Evolutionary conservation across 2,888 invertebrate species (phyloP).

Genomic region (Mythimna ferrago): DNA sequence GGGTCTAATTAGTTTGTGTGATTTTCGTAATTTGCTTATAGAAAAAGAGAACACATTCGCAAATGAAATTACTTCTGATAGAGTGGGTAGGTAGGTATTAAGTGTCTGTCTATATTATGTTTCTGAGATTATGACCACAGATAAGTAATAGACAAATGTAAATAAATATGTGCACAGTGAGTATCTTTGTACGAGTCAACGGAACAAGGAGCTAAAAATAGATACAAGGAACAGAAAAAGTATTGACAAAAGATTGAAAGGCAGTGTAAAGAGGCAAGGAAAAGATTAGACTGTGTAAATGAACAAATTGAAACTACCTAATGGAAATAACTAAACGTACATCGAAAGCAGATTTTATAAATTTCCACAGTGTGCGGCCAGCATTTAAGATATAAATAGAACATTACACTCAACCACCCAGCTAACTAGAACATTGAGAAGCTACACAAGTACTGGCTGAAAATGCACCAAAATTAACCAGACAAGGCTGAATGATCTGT

Average conservation of each 20-base stretch:
- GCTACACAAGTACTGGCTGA: slow-evolving; percentile 64
- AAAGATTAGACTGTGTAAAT: slow-evolving; percentile 35
- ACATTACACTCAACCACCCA: slow-evolving; percentile 78
- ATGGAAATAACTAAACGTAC: slow-evolving; percentile 54
- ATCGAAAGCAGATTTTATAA: slow-evolving; percentile 65
- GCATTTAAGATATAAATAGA: slow-evolving; percentile 86
- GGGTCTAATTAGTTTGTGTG: rapidly evolving
- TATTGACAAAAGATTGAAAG: slow-evolving; percentile 33
- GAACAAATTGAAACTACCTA: slow-evolving; percentile 44
- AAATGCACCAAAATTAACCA: slow-evolving; percentile 70
- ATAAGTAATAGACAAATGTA: slow-evolving; percentile 49
- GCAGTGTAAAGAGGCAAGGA: slow-evolving; percentile 46
- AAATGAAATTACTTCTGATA: slow-evolving; percentile 30
- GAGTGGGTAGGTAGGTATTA: slow-evolving; percentile 12
- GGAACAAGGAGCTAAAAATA: slow-evolving; percentile 56
- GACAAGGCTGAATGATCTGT: slow-evolving; percentile 67
- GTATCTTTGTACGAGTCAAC: slow-evolving; percentile 26
- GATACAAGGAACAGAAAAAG: slow-evolving; percentile 39
- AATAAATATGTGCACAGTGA: slow-evolving; percentile 45
- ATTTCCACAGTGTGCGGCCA: slow-evolving; percentile 72
- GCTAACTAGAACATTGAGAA: slow-evolving; percentile 76
- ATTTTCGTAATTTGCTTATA: slow-evolving; percentile 5
- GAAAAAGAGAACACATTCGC: background rate
- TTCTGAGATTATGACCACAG: slow-evolving; percentile 37
- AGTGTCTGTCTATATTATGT: slow-evolving; percentile 14